Conservation (phyloP, 2,888 invertebrate species). For the Hirudinaria manillensis region DNA sequence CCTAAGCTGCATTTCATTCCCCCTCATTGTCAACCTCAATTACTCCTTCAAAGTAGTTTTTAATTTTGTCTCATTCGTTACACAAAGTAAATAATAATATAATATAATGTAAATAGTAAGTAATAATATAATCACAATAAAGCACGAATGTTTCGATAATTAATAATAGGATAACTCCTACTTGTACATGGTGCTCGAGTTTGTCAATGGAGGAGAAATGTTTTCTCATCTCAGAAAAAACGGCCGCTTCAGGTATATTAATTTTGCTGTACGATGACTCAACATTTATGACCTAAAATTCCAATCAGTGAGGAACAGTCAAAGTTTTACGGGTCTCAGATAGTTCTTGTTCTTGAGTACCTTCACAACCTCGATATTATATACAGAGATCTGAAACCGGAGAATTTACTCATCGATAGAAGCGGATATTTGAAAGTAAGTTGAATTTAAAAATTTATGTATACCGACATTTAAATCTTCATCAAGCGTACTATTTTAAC, state of each 20-base stretch:
- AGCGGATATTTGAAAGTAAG: constrained; percentile 53
- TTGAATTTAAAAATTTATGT: background rate
- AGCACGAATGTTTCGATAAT: too few relatives aligned
- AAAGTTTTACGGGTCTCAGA: constrained; percentile 79
- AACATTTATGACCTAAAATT: background rate
- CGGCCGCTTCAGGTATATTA: constrained; percentile 70
- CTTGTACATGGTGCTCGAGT: constrained; percentile 98
- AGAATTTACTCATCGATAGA: constrained; percentile 91
- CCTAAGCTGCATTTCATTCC: constrained; percentile 96
- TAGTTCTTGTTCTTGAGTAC: constrained; percentile 98
- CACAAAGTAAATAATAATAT: background rate
- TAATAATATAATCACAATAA: too few relatives aligned
- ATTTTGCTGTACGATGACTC: background rate
- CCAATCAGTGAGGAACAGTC: constrained; percentile 39
- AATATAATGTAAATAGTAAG: too few relatives aligned
- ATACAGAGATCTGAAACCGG: constrained; percentile 95
- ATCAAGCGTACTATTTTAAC: constrained; percentile 42
- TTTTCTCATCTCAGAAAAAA: constrained; percentile 97
- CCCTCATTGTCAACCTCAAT: constrained; percentile 72
- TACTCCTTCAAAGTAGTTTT: constrained; percentile 27
- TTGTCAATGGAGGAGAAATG: constrained; percentile 99
- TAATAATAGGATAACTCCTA: constrained; percentile 82
- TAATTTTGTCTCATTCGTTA: background rate
- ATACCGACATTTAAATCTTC: background rate
- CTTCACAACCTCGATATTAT: constrained; percentile 97